Evolutionary conservation across 2,888 invertebrate genomes (phyloP).

Genomic region (Caenorhabditis panamensis): DNA sequence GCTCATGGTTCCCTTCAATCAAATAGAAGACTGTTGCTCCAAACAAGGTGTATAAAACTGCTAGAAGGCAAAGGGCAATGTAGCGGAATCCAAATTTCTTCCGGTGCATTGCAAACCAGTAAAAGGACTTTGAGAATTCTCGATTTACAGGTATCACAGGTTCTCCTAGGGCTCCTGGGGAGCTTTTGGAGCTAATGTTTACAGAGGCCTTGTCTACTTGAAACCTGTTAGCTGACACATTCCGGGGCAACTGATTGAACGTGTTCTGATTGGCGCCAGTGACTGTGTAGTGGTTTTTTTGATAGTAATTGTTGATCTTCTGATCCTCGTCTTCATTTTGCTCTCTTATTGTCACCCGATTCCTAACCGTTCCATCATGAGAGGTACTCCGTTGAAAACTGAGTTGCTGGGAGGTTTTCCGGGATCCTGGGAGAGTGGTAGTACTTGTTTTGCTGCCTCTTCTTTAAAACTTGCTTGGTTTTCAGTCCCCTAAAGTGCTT

Average conservation of each 20-base stretch:
- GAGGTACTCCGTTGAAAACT: constrained; percentile 25
- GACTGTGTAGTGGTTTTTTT: constrained; percentile 47
- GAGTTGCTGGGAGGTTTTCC: constrained; percentile 3
- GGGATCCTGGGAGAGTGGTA: constrained; percentile 23
- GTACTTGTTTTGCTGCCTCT: constrained; percentile 12
- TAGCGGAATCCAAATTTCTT: constrained; percentile 69
- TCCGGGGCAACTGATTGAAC: constrained; percentile 21
- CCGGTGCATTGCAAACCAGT: constrained; percentile 67
- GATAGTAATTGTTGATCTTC: constrained; percentile 11
- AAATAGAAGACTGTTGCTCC: constrained; percentile 68
- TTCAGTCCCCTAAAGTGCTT: not conserved
- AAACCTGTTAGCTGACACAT: constrained; percentile 39
- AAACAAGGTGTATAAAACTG: constrained; percentile 61
- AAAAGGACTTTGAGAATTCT: constrained; percentile 70
- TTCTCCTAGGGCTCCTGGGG: not conserved
- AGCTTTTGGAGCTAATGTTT: constrained; percentile 20
- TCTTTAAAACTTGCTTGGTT: not conserved
- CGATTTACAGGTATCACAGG: constrained; percentile 24
- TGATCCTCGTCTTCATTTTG: not conserved
- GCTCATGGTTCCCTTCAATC: constrained; percentile 57
- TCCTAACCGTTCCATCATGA: constrained; percentile 3
- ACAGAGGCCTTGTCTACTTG: constrained; percentile 45
- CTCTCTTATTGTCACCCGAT: constrained; percentile 32
- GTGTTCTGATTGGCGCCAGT: constrained; percentile 38
- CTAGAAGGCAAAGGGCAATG: constrained; percentile 54